Percentiles rank a stretch among this genome's conserved stretches.
Conservation (phyloP, 2,888 invertebrate species). For the Chelonus formosanus region DNA sequence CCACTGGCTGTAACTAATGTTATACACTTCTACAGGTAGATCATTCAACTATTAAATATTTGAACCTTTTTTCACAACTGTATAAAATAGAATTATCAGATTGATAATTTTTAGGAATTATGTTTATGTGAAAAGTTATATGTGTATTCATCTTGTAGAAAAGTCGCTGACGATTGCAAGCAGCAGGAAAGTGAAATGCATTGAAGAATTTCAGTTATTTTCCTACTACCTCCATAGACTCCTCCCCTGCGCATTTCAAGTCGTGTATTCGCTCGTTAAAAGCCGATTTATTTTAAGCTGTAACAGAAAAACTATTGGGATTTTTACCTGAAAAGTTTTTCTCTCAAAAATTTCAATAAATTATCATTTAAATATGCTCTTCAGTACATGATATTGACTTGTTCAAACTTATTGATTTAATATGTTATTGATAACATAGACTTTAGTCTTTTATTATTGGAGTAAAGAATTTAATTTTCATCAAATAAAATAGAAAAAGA, state of each 20-base stretch:
- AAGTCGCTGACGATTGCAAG: conserved; percentile 2
- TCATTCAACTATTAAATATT: too few relatives aligned
- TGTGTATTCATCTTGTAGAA: too few relatives aligned
- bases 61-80: too few relatives aligned
- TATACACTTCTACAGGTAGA: neutral
- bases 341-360: conserved; percentile 1
- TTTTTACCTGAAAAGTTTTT: neutral
- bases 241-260: neutral
- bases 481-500: too few relatives aligned
- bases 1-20: too few relatives aligned
- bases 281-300: conserved; percentile 19
- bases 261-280: conserved; percentile 12
- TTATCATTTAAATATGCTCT: neutral
- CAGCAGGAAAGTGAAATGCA: conserved; percentile 23
- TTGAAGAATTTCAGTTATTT: conserved; percentile 22
- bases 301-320: conserved; percentile 13
- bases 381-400: neutral
- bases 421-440: neutral
- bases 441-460: too few relatives aligned
- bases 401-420: neutral
- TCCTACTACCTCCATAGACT: neutral
- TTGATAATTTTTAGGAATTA: too few relatives aligned
- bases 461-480: too few relatives aligned
- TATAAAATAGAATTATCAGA: too few relatives aligned
- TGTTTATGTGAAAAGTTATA: too few relatives aligned